Base-by-base conservation (phyloP, 2,888 invertebrate genomes). In the Ophion costatus region DNA sequence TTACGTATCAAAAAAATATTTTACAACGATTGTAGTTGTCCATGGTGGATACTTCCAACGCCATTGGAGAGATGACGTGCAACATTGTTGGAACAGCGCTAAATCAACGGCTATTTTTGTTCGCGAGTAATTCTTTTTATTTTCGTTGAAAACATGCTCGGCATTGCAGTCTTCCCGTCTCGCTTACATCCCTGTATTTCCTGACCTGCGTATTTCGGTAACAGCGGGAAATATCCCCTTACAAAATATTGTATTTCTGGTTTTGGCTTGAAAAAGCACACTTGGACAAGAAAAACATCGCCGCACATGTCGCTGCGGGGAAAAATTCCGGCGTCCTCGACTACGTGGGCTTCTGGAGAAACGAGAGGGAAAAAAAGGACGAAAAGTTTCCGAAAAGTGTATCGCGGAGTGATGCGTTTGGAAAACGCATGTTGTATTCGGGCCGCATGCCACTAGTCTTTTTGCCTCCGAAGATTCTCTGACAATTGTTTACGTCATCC, bases 211-310 rank as follows among this genome's bases (percentile, higher is more conserved):
- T 64, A n/a, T 70, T 78, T 69, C 22, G 29, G 78, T 80, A 87
- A 78, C 89, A 89, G 45, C 45, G 17, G 91, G 90, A 91, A 90
- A 87, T 91, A 91, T 90, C 88, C 89, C 87, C 88, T 91, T 90
- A 89, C 90, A 80, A 78, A 80, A 76, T 83, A 87, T 29, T 69
- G 56, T 90, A 91, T 91, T 91, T 91, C 90, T 86, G 90, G 86
- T 83, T 38, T 69, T 70, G 85, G 74, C 80, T 80, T 70, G 71
- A 71, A 86, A 78, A 73, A 51, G 51, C 51, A 70, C 83, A 63
- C 42, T n/a, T 70, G 57, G 56, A 42, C 33, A 59, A 80, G n/a
- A 79, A 88, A 88, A 88, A 89, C 86, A 84, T 85, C 11, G 82
- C 88, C 90, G 88, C 86, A 89, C 87, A 86, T 91, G 91, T 89